Base-by-base conservation (phyloP, 1,140 invertebrate species). In the Globodera ellingtonae region DNA sequence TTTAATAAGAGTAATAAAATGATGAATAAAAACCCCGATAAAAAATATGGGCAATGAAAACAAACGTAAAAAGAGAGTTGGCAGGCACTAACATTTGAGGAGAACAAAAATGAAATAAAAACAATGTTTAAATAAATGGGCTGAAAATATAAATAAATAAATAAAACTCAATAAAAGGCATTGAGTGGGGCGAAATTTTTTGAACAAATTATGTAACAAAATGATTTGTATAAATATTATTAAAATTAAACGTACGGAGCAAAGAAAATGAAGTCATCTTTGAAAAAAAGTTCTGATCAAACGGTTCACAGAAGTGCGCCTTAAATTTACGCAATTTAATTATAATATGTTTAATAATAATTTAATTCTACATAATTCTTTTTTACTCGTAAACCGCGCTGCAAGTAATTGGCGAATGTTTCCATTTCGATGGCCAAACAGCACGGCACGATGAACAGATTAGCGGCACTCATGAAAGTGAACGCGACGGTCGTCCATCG, bases 391-490 rank as follows among this genome's bases (percentile, higher is more conserved):
- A 59, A 59, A 18, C 56, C 56, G 18, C 10, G 15, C 15, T 13
- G 50, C 10, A 59, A 59, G 9, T 59, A 73, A 15, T 73, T 48
- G 13, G 59, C 46, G 15, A 56, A 73, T 59, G 72, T 73, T 48
- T 73, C 72, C 44, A 73, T 73, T 73, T 73, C 21, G 10, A 73
- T 73, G 21, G 46, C 72, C 72, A 73, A 50, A 56, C 7, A 13
- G 59, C 72, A 47, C 24, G 72, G 72, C 13, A 56, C 59, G 35
- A 73, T 48, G 59, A 73, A 73, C 13, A 73, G 47, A 73, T 59
- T 56, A 24, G 72, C 46, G 10, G 72, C 59, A 35, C 44, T 48
- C 72, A 73, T 73, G 13, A 73, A 73, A 73, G 35, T 48, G 35
- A 73, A 73, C 24, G 72, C 74, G 10, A 47, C 46, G 5, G 18